Evolutionary conservation across 2,888 invertebrate species (phyloP).

Genomic region (Clostera curtula): DNA sequence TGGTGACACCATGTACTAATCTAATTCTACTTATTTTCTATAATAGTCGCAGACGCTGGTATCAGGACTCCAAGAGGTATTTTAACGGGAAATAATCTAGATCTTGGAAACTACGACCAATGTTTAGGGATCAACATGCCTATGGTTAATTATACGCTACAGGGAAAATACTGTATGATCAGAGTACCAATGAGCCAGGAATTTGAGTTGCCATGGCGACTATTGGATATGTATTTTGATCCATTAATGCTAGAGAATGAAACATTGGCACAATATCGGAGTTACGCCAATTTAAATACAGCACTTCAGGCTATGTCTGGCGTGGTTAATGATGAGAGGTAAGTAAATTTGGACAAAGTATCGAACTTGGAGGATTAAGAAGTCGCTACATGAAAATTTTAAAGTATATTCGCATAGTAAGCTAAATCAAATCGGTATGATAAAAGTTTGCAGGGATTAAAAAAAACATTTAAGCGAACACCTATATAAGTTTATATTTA

Average conservation of each 20-base stretch:
- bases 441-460: too few species aligned
- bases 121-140: conserved; percentile 28
- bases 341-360: too few species aligned
- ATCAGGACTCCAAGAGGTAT: conserved; percentile 31
- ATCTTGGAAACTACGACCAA: conserved; percentile 38
- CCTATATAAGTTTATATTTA: too few species aligned
- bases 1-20: background rate
- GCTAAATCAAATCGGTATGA: too few species aligned
- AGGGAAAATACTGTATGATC: conserved; percentile 1
- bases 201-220: background rate
- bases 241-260: background rate
- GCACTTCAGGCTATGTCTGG: background rate
- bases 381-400: too few species aligned
- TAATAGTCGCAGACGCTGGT: conserved; percentile 35
- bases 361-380: too few species aligned
- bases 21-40: background rate
- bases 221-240: background rate
- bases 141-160: conserved; percentile 4
- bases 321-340: background rate
- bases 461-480: too few species aligned
- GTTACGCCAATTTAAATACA: background rate
- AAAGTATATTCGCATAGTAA: too few species aligned
- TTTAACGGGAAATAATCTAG: conserved; percentile 23
- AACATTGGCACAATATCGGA: background rate
- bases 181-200: background rate